Evolutionary conservation across 2,797 vertebrate genomes (phyloP).

Genomic region (Lemur catta): DNA sequence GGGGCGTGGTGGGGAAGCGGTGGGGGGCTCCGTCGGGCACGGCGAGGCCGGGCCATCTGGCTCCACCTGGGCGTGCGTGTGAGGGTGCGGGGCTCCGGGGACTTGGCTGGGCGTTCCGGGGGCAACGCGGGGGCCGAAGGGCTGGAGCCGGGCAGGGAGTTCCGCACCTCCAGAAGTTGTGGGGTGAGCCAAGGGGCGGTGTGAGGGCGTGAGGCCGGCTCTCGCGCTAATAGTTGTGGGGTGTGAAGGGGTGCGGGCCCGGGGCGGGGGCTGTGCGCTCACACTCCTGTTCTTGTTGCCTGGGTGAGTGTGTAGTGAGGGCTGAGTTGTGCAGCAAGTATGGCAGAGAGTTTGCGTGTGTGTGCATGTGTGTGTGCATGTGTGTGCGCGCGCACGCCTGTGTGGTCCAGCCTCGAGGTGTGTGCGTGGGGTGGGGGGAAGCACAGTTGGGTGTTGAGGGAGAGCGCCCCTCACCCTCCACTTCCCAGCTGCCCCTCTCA

Average conservation of each 20-base stretch:
- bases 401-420: conserved; percentile 69
- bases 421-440: not conserved
- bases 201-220: not conserved
- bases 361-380: not conserved
- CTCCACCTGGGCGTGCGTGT: not conserved
- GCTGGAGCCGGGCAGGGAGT: not conserved
- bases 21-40: not conserved
- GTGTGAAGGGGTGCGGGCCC: not conserved
- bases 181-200: not conserved
- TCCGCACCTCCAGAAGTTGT: conserved; percentile 58
- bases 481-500: conserved; percentile 40
- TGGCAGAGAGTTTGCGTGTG: conserved; percentile 53
- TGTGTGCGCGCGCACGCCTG: conserved; percentile 19
- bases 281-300: not conserved
- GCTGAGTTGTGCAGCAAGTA: conserved; percentile 55
- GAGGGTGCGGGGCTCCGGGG: not conserved
- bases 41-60: conserved; percentile 21
- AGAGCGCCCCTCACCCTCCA: conserved; percentile 53
- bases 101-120: not conserved
- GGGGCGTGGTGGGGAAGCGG: conserved; percentile 63
- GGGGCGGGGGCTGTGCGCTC: not conserved
- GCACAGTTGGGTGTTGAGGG: conserved; percentile 46
- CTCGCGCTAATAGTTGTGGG: not conserved
- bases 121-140: not conserved
- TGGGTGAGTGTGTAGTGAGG: conserved; percentile 30